These are phyloP conservation scores for Andrena hattorfiana DNA, from an alignment of 2,888 invertebrate species.

Conservation along the genomic window DNA sequence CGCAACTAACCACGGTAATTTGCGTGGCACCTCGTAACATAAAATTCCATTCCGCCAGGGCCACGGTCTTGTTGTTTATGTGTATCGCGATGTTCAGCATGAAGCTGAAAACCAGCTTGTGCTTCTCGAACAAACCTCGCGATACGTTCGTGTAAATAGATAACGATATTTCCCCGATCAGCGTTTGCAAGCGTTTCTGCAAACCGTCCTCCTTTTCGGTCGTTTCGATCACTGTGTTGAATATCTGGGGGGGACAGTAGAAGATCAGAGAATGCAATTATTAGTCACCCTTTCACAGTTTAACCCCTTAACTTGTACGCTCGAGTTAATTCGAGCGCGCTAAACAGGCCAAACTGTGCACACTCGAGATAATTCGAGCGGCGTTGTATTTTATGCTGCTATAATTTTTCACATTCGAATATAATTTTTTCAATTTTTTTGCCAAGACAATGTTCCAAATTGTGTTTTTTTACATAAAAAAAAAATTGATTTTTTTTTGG, in stretches of 20 bases:
- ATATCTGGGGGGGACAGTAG: conserved; percentile 86
- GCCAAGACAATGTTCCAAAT: no score
- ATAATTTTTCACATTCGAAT: no score
- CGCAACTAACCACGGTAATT: conserved; percentile 77
- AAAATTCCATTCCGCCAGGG: conserved; percentile 90
- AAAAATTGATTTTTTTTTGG: no score
- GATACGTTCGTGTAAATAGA: conserved; percentile 95
- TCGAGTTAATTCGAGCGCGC: no score
- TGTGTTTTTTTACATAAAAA: no score
- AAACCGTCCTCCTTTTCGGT: conserved; percentile 90
- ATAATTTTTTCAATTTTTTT: no score
- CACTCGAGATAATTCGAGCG: no score
- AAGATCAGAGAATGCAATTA: background rate
- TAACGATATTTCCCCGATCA: conserved; percentile 92
- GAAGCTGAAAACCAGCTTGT: conserved; percentile 95
- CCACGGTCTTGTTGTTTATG: conserved; percentile 88
- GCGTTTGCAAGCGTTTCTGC: conserved; percentile 88
- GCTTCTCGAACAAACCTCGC: conserved; percentile 95
- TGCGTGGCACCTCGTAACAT: conserved; percentile 91
- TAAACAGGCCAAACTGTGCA: no score
- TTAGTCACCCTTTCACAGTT: background rate
- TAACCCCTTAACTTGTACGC: no score
- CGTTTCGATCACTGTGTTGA: conserved; percentile 92
- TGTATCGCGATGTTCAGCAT: conserved; percentile 92
- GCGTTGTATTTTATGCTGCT: no score